Evolutionary conservation across 1,140 invertebrate species (phyloP).

Genomic region (Chelonus insularis): DNA sequence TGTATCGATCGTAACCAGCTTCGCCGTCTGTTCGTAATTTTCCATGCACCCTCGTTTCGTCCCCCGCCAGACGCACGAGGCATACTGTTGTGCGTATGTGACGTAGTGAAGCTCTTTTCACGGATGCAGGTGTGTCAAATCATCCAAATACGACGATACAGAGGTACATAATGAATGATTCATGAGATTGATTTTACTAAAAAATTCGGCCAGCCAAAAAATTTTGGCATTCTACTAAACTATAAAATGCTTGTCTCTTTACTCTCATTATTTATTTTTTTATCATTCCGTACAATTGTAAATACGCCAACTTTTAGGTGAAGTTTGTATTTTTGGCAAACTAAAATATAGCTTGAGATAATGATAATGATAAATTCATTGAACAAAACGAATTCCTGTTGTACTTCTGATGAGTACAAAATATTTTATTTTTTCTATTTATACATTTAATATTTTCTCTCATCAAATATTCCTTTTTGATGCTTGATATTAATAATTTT

Average conservation of each 20-base stretch:
- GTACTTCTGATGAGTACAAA: neutral
- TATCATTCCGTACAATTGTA: neutral
- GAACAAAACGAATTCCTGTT: neutral
- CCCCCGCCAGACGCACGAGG: conserved; percentile 15
- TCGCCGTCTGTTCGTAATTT: conserved; percentile 23
- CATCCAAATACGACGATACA: too few relatives aligned
- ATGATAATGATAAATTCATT: neutral
- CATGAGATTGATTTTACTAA: too few relatives aligned
- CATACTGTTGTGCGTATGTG: neutral
- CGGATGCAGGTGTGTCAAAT: neutral
- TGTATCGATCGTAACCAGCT: conserved; percentile 8
- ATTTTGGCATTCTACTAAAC: conserved; percentile 2
- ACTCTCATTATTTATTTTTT: neutral
- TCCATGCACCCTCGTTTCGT: conserved; percentile 15
- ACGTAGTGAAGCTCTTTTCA: neutral
- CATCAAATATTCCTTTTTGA: too few relatives aligned
- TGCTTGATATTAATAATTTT: too few relatives aligned
- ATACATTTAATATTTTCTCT: too few relatives aligned
- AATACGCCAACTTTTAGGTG: neutral
- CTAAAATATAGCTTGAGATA: neutral
- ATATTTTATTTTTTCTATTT: conserved; percentile 11
- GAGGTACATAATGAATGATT: too few relatives aligned
- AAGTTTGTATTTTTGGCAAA: neutral
- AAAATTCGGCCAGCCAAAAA: conserved; percentile 15
- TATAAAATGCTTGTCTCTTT: neutral